These are phyloP conservation scores for Sphyrna mokarran DNA, from an alignment of 2,113 vertebrate species.

Conservation along the genomic window DNA sequence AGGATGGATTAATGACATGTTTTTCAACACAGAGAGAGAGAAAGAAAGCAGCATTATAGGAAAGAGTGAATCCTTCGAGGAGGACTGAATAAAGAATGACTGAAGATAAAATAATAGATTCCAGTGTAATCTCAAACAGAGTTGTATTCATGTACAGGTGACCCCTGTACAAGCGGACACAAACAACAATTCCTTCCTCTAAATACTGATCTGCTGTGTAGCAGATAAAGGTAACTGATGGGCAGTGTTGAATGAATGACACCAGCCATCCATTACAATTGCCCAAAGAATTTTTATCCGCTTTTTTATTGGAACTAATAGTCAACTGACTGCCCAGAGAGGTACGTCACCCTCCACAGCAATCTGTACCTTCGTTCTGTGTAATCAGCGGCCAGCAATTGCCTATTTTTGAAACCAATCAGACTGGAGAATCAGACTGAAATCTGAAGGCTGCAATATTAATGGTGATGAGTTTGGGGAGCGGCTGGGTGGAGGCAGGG, in stretches of 20 bases:
- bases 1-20: neutral
- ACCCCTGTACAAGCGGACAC: neutral
- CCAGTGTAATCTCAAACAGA: neutral
- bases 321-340: neutral
- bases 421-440: neutral
- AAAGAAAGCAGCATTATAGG: neutral
- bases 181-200: neutral
- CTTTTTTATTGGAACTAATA: neutral
- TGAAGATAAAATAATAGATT: neutral
- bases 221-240: neutral
- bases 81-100: slow-evolving; percentile 4
- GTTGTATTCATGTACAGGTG: neutral
- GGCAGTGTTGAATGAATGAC: neutral
- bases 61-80: neutral
- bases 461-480: neutral
- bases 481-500: neutral
- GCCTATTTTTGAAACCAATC: too few relatives aligned
- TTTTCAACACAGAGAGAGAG: neutral
- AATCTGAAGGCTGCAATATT: neutral
- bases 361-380: neutral
- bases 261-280: neutral
- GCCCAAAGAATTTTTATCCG: neutral
- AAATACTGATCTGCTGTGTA: neutral
- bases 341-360: neutral
- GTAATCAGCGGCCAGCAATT: neutral